Conservation (phyloP, 2,797 vertebrate genomes). For the Zalophus californianus region DNA sequence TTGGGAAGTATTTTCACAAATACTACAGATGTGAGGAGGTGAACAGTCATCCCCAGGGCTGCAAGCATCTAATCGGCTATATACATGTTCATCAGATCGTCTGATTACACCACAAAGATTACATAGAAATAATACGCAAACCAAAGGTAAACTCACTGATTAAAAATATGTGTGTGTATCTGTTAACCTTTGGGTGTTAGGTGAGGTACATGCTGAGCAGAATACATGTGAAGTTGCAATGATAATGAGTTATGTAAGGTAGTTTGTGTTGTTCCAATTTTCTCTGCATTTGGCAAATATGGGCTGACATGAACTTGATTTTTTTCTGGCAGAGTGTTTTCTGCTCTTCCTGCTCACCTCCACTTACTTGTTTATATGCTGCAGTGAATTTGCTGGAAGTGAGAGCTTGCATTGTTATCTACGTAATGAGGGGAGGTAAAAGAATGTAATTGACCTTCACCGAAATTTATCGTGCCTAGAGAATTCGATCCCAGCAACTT, state of each 20-base stretch:
- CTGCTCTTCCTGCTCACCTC: background rate
- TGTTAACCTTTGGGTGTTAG: constrained; percentile 30
- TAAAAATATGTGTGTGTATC: background rate
- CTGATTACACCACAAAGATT: constrained; percentile 23
- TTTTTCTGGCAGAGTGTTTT: background rate
- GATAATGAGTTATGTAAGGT: background rate
- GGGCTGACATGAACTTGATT: background rate
- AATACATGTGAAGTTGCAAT: background rate
- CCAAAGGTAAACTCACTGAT: constrained; percentile 17
- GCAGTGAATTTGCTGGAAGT: background rate
- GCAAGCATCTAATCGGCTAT: background rate
- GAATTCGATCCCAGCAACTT: background rate
- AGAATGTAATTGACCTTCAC: background rate
- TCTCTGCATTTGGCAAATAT: background rate
- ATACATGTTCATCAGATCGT: constrained; percentile 39
- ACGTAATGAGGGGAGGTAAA: background rate
- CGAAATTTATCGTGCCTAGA: background rate
- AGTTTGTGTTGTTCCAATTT: background rate
- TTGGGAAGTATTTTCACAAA: constrained; percentile 20
- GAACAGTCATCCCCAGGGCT: background rate
- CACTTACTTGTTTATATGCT: background rate
- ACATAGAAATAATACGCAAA: background rate
- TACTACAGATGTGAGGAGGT: background rate
- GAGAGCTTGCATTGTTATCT: background rate
- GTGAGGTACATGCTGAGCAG: background rate